Evolutionary conservation across 2,888 invertebrate genomes (phyloP).

Genomic region (Aphodius granarius): DNA sequence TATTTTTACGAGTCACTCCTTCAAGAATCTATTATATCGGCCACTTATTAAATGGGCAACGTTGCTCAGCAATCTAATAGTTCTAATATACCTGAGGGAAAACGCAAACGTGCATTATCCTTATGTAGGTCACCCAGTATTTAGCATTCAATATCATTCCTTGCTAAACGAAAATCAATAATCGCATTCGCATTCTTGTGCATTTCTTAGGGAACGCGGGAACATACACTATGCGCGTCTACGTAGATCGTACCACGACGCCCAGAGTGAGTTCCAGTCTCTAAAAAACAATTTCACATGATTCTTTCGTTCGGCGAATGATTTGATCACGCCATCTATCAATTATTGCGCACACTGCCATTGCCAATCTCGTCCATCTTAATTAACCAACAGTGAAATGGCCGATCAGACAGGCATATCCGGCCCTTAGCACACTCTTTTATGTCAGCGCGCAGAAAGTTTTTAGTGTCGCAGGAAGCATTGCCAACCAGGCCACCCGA

Average conservation of each 20-base stretch:
- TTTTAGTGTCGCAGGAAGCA: not conserved
- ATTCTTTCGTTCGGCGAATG: not conserved
- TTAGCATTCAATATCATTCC: not conserved
- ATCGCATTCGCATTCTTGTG: not conserved
- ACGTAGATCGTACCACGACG: too few species aligned
- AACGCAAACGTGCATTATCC: not conserved
- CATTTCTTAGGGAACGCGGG: too few species aligned
- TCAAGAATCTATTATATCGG: not conserved
- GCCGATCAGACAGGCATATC: not conserved
- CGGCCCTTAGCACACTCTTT: not conserved
- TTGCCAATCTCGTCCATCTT: slow-evolving; percentile 23
- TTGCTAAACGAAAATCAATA: not conserved
- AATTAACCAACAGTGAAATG: slow-evolving; percentile 19
- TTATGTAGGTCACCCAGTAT: not conserved
- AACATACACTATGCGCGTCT: too few species aligned
- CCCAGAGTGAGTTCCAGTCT: too few species aligned
- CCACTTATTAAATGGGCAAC: not conserved
- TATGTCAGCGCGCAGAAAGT: not conserved
- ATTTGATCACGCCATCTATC: slow-evolving; percentile 27
- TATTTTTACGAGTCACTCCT: not conserved
- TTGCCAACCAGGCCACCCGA: not conserved
- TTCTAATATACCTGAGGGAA: not conserved
- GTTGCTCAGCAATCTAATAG: not conserved
- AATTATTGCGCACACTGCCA: slow-evolving; percentile 20
- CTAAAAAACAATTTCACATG: too few species aligned